These are phyloP conservation scores for Dromococcyx pavoninus DNA, from an alignment of 2,797 vertebrate genomes.

Conservation along the genomic window DNA sequence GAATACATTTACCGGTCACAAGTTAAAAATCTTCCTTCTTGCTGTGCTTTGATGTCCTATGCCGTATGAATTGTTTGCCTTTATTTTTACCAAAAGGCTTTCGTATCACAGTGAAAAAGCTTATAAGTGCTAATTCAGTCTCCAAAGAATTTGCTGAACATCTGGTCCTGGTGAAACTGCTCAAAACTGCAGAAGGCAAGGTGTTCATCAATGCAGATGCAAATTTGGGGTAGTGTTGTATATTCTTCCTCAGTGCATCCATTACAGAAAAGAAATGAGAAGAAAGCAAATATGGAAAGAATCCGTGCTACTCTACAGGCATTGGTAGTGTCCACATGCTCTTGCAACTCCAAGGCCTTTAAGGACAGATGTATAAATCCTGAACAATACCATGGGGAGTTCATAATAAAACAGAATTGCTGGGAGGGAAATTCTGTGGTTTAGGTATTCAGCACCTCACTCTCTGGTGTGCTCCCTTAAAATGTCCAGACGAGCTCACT, in stretches of 20 bases:
- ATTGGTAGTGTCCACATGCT: neutral
- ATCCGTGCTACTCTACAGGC: neutral
- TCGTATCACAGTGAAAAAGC: neutral
- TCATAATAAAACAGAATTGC: neutral
- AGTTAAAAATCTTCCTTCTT: neutral
- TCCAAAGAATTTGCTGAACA: neutral
- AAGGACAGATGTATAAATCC: neutral
- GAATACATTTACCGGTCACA: neutral
- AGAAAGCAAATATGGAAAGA: neutral
- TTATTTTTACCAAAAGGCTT: neutral
- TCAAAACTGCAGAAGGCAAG: neutral
- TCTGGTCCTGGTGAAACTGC: neutral
- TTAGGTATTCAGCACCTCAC: neutral
- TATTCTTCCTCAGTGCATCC: neutral
- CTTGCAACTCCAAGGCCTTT: rapidly evolving
- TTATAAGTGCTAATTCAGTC: neutral
- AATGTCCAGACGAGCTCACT: neutral
- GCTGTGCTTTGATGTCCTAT: neutral
- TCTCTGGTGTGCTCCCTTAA: neutral
- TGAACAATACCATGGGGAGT: neutral
- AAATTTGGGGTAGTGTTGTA: neutral
- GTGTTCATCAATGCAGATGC: neutral
- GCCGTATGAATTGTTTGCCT: neutral
- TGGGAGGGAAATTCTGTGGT: neutral
- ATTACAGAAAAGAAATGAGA: neutral